A percentile compares a stretch with the other conserved stretches of the same genome.
Evolutionary conservation across 1,140 invertebrate species (phyloP).

Genomic region (Eurytemora carolleeae): DNA sequence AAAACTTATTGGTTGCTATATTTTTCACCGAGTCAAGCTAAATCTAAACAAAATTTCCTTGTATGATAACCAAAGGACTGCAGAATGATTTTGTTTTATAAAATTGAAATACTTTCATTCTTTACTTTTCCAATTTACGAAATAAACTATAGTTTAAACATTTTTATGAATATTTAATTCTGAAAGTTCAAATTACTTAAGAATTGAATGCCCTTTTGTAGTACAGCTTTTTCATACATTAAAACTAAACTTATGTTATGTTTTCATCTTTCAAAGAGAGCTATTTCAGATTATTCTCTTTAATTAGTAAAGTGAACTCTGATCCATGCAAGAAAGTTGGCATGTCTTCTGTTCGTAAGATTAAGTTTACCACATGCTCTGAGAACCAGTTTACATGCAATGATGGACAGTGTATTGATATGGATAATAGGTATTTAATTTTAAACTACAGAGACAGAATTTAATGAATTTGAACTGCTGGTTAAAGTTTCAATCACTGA

Average conservation of each 20-base stretch:
- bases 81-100: no score
- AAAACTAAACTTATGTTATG: no score
- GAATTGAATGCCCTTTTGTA: not conserved
- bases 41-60: no score
- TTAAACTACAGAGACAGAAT: no score
- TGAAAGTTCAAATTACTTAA: not conserved
- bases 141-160: no score
- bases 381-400: not conserved
- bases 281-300: not conserved
- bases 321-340: not conserved
- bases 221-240: no score
- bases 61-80: no score
- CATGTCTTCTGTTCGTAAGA: not conserved
- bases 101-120: no score
- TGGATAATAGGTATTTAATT: not conserved
- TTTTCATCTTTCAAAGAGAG: not conserved
- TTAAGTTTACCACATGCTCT: not conserved
- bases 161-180: not conserved
- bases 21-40: no score
- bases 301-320: not conserved
- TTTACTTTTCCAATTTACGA: no score
- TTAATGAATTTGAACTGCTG: no score
- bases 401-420: not conserved
- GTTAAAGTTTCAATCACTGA: no score
- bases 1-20: not conserved